Evolutionary conservation across 2,888 invertebrate species (phyloP).

Genomic region (Hipparchia semele): DNA sequence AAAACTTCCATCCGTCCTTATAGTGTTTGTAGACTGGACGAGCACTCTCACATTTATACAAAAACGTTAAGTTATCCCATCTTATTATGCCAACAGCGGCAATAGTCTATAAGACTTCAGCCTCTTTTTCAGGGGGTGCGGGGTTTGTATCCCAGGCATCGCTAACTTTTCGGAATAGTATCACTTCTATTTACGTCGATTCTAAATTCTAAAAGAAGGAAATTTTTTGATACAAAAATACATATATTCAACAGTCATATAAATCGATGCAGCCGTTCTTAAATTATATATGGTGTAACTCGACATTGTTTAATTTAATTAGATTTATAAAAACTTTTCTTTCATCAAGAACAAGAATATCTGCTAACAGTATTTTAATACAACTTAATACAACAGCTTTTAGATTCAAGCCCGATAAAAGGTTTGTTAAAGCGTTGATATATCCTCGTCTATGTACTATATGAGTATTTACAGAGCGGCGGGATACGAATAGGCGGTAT

Average conservation of each 20-base stretch:
- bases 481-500: constrained; percentile 52
- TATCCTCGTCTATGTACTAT: constrained; percentile 2
- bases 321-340: background rate
- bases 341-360: background rate
- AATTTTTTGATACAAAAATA: too few species aligned
- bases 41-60: constrained; percentile 36
- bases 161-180: background rate
- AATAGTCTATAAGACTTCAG: too few species aligned
- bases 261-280: too few species aligned
- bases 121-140: too few species aligned
- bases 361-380: background rate
- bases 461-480: constrained; percentile 16
- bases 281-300: too few species aligned
- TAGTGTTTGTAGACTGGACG: constrained; percentile 46
- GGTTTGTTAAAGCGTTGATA: constrained; percentile 4
- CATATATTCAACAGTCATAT: too few species aligned
- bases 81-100: background rate
- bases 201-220: too few species aligned
- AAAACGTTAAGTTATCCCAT: constrained; percentile 10
- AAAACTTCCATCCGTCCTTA: constrained; percentile 65
- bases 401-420: background rate
- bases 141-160: too few species aligned
- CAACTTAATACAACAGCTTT: background rate
- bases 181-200: too few species aligned
- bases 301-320: too few species aligned